phyloP scores from a whole-genome alignment of 2,888 invertebrate species.

The Cryptocephalus moraei region DNA sequence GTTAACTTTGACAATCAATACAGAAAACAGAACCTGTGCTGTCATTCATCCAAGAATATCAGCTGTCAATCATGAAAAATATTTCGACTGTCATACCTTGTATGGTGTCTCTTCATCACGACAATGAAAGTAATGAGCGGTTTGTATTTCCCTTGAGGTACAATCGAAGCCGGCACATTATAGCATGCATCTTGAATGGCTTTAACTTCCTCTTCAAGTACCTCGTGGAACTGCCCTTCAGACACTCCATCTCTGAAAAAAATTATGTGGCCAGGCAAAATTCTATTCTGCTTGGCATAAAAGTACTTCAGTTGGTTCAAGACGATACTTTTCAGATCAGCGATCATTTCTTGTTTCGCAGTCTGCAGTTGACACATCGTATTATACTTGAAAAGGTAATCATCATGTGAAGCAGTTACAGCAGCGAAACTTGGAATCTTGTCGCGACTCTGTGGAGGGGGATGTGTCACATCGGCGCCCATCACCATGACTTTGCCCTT shows the following conservation, averaged over 20 bases:
- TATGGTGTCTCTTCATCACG: slow-evolving; percentile 95
- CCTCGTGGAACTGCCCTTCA: slow-evolving; percentile 70
- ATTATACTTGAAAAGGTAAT: slow-evolving; percentile 51
- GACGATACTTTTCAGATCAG: slow-evolving; percentile 49
- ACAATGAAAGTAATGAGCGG: slow-evolving; percentile 70
- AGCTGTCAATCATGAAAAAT: too few relatives aligned
- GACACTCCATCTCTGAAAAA: slow-evolving; percentile 81
- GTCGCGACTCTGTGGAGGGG: slow-evolving; percentile 46
- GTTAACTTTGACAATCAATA: too few relatives aligned
- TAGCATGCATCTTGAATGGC: neutral
- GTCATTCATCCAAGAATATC: too few relatives aligned
- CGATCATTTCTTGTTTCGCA: slow-evolving; percentile 38
- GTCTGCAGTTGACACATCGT: neutral
- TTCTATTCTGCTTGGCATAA: slow-evolving; percentile 42
- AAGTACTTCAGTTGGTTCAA: slow-evolving; percentile 46
- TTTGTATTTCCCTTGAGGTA: too few relatives aligned
- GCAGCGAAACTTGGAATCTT: slow-evolving; percentile 54
- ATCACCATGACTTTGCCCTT: slow-evolving; percentile 45
- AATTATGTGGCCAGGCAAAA: slow-evolving; percentile 52
- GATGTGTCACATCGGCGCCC: slow-evolving; percentile 91
- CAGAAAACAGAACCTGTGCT: too few relatives aligned
- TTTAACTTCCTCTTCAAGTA: neutral
- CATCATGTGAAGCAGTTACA: slow-evolving; percentile 65
- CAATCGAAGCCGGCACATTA: neutral
- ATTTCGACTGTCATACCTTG: too few relatives aligned